Percentiles rank a stretch among this genome's conserved stretches.
These are phyloP conservation scores for Patella caerulea DNA, from an alignment of 2,888 invertebrate species.

Conservation along the genomic window DNA sequence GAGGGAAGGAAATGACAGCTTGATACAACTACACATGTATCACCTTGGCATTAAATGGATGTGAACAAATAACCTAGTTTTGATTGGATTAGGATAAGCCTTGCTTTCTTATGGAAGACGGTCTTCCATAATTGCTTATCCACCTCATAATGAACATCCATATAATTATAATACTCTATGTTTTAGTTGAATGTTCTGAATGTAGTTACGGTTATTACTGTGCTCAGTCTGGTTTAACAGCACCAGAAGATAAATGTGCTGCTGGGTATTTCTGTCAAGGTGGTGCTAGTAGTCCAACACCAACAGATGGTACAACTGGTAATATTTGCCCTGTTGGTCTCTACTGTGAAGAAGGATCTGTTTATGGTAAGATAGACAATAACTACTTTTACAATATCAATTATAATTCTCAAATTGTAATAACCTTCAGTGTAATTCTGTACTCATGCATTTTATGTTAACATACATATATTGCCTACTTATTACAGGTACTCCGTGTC, in stretches of 20 bases:
- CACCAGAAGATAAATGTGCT: slow-evolving; percentile 56
- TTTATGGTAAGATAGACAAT: slow-evolving; percentile 19
- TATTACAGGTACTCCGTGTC: slow-evolving; percentile 54
- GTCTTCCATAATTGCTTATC: background rate
- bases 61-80: too few relatives aligned
- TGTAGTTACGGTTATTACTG: slow-evolving; percentile 64
- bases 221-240: slow-evolving; percentile 55
- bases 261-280: slow-evolving; percentile 62
- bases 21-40: too few relatives aligned
- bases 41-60: too few relatives aligned
- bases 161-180: background rate
- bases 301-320: slow-evolving; percentile 63
- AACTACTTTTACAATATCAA: too few relatives aligned
- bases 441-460: too few relatives aligned
- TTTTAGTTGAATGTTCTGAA: slow-evolving; percentile 54
- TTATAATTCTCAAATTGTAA: too few relatives aligned
- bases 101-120: too few relatives aligned
- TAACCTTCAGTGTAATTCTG: too few relatives aligned
- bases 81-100: too few relatives aligned
- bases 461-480: background rate
- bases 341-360: slow-evolving; percentile 59
- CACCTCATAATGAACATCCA: background rate
- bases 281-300: slow-evolving; percentile 57
- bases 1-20: too few relatives aligned
- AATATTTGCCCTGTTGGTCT: slow-evolving; percentile 61